These are phyloP conservation scores for Astatotilapia flaviijosephi DNA, from an alignment of 2,113 vertebrate species.

Conservation along the genomic window DNA sequence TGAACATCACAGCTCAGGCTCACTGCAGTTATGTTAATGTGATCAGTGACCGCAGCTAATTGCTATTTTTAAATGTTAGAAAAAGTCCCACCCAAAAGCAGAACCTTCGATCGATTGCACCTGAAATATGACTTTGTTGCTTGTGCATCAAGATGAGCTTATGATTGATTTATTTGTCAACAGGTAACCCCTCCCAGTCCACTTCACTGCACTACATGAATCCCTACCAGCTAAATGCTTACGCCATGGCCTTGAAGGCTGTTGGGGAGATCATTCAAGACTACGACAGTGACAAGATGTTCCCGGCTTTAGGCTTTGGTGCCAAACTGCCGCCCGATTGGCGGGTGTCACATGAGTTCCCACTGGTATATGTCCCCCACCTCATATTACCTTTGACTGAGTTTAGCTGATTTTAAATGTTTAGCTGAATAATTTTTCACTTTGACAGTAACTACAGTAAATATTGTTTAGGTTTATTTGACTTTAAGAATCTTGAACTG, in stretches of 20 bases:
- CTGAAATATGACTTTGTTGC: not conserved
- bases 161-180: not conserved
- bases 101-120: not conserved
- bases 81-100: not conserved
- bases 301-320: slow-evolving; percentile 87
- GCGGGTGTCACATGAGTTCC: slow-evolving; percentile 88
- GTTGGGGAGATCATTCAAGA: slow-evolving; percentile 95
- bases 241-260: slow-evolving; percentile 87
- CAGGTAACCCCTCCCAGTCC: slow-evolving; percentile 88
- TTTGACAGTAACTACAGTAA: not conserved
- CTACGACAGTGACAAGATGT: slow-evolving; percentile 95
- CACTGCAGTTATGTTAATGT: not conserved
- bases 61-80: not conserved
- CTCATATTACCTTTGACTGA: not conserved
- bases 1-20: not conserved
- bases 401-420: not conserved
- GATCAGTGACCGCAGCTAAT: not conserved
- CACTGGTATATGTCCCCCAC: slow-evolving; percentile 72
- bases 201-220: slow-evolving; percentile 95
- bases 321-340: slow-evolving; percentile 91
- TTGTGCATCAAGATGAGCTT: not conserved
- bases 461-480: not conserved
- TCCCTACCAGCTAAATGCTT: slow-evolving; percentile 93
- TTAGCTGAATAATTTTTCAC: not conserved
- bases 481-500: not conserved